Base-by-base conservation (phyloP, 2,113 vertebrate genomes). In the Tympanuchus pallidicinctus region DNA sequence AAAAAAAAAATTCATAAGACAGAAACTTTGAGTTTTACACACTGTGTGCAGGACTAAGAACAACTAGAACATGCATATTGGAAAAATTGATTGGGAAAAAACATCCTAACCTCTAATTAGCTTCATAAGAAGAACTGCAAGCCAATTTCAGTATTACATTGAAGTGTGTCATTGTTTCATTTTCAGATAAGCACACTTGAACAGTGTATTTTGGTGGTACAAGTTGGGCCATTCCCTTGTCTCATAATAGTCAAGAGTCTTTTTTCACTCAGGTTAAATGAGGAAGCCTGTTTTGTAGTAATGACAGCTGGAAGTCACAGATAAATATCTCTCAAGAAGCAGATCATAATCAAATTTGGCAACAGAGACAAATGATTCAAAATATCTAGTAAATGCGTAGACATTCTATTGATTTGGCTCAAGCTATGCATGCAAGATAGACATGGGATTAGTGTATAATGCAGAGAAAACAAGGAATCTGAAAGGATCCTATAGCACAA, bases 291-390 rank as follows among this genome's bases (percentile, higher is more conserved):
- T 86, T 92, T 86, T 71, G 42, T 8, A 54, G 43, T 13, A 18
- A 34, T 90, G 83, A 78, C 73, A 96, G 47, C 21, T 82, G 74
- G 61, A 94, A 96, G 90, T 50, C 45, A 71, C 30, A 61, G 48
- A 4, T 94, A 94, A 93, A 42, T 36, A 82, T 28, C 43, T 65
- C 25, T 66, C 22, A 64, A 69, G 36, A 82, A 88, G 14, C 1
- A 88, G 56, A 54, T 66, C 65, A 57, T 30, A 82, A 74, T n/a
- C 10, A 93, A 90, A 24, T 74, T 71, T 21, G 21, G 50, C 57
- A 91, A 34, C 34, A 80, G 69, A 82, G n/a, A 57, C 4, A 80
- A 80, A 8, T 13, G 34, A 81, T 56, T 71, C 34, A 67, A 88
- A 71, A 64, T 2, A 1, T 56, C 38, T 65, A 20, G 81, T 56